Base-by-base conservation (phyloP, 2,888 invertebrate species). In the Thalpophila matura region DNA sequence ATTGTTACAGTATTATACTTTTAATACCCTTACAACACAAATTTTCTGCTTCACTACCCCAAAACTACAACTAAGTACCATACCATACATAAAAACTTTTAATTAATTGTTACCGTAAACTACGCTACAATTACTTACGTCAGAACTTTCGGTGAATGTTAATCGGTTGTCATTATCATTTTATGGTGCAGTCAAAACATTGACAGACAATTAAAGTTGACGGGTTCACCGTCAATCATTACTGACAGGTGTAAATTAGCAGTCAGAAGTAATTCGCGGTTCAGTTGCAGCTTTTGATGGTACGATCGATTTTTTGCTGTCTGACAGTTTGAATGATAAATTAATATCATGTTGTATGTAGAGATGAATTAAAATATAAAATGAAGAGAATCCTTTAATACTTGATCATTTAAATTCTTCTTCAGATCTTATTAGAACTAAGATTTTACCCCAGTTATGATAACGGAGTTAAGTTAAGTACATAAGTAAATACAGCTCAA, bases 131-230 rank as follows among this genome's bases (percentile, higher is more conserved):
- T 76, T 77, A 76, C 55, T 27, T 63, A 54, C 24, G 43, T 24
- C 20, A 37, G 26, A 63, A 65, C 46, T 67, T 65, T 63, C 46
- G 49, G 50, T 66, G 61, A 62, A 63, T 69, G 68, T 46, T 77
- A 74, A 79, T 70, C 64, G 73, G 50, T 62, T 68, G 67, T 74
- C 68, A 74, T 80, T 79, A 69, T 56, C 49, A 56, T 69, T 69
- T 73, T 71, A 73, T 70, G 56, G 59, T 60, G 37, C 55, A 59
- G 77, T 73, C 64, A 73, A 74, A 82, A 78, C 73, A 78, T 77
- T 76, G 81, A 78, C 74, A 77, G 74, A 60, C 69, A 74, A 81
- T 83, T 71, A 79, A 75, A 70, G 75, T 74, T 70, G 72, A 79
- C 59, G 65, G 63, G 60, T 60, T 54, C 61, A 38, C 67, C 47